A percentile compares a stretch with the other conserved stretches of the same genome.
These are phyloP conservation scores for Synergus gifuensis DNA, from an alignment of 2,888 invertebrate genomes.

Conservation along the genomic window DNA sequence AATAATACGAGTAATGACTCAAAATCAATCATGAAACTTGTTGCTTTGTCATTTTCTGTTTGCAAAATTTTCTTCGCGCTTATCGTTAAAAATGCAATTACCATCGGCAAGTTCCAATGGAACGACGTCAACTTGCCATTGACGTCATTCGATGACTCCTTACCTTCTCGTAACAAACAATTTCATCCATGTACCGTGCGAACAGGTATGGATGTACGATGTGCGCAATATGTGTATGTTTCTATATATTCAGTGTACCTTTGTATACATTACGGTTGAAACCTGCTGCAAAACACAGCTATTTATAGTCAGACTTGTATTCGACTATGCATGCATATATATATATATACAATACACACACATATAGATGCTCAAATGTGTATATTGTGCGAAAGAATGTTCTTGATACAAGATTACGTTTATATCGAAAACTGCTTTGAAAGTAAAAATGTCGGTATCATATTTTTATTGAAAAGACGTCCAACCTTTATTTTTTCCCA, in stretches of 20 bases:
- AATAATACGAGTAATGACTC: no score
- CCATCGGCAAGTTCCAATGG: slow-evolving; percentile 59
- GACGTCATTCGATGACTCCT: slow-evolving; percentile 56
- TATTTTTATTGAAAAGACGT: neutral
- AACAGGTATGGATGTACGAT: slow-evolving; percentile 17
- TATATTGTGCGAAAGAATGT: neutral
- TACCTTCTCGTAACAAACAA: slow-evolving; percentile 21
- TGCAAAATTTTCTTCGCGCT: neutral
- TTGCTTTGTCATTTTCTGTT: neutral
- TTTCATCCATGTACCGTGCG: slow-evolving; percentile 20
- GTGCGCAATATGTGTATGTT: slow-evolving; percentile 20
- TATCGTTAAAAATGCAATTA: slow-evolving; percentile 38
- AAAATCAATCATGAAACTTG: neutral
- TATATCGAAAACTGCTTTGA: neutral
- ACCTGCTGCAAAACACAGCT: slow-evolving; percentile 56
- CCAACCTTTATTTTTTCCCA: no score
- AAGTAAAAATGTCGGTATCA: neutral
- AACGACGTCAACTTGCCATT: slow-evolving; percentile 54
- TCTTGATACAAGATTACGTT: no score
- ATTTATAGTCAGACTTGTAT: slow-evolving; percentile 58
- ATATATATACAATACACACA: slow-evolving; percentile 44
- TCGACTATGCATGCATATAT: slow-evolving; percentile 44
- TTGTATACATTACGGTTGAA: slow-evolving; percentile 58
- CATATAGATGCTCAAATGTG: neutral
- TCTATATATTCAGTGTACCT: slow-evolving; percentile 48